Base-by-base conservation (phyloP, 2,888 invertebrate genomes). In the Meganola albula region DNA sequence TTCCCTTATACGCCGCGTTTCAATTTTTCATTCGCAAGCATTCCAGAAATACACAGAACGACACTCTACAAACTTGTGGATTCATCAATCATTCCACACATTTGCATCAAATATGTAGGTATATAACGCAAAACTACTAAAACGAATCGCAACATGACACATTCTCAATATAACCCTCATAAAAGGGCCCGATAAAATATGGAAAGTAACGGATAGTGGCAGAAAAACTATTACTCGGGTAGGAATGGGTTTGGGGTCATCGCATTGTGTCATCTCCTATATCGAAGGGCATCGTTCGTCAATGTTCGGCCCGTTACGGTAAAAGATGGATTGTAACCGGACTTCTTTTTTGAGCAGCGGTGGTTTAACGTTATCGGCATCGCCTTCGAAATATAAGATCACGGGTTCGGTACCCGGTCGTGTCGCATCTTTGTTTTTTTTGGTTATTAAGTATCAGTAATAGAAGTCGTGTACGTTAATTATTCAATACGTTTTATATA, bases 231-330 rank as follows among this genome's bases (percentile, higher is more conserved):
- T 74, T 75, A 75, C 71, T 50, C 43, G 59, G 64, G 56, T 58
- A 59, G 65, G 68, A 74, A 74, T 71, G 67, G 74, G 71, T 73
- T 67, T 61, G 71, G 77, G 80, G 76, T 73, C 77, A 79, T 77
- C 76, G 69, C 68, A 71, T 77, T 77, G 80, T 75, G 75, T 76
- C 82, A 74, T 76, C 74, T 73, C 62, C 54, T 65, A 70, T 76
- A 76, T 77, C 74, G 70, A 54, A 58, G 65, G 63, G 60, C 66
- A 71, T 70, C 73, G 70, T 70, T 64, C 72, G 73, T 75, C 75
- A 68, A 59, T 55, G 68, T 56, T 51, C 57, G 58, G 53, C 40
- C 63, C 58, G 54, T 39, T 49, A 49, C 57, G 48, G 27, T 48
- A 34, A 52, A 69, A 73, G 76, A 80, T 73, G 69, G 73, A 78